Evolutionary conservation across 2,113 vertebrate genomes (phyloP).

Genomic region (Poeciliopsis turrubarensis): DNA sequence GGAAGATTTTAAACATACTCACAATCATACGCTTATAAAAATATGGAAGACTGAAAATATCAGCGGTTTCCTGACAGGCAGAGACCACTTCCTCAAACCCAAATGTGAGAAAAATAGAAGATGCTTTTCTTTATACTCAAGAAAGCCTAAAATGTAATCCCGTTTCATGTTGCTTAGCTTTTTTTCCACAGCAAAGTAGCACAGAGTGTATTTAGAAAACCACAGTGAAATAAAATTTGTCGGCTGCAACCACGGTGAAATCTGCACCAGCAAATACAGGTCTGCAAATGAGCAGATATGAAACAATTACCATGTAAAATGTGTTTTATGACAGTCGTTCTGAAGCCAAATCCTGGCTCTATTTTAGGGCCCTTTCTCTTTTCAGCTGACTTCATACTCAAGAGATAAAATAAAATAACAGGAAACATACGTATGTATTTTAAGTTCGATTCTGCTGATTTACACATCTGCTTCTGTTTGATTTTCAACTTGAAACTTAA

Average conservation of each 20-base stretch:
- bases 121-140: slow-evolving; percentile 1
- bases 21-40: slow-evolving; percentile 1
- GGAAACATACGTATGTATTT: too few species aligned
- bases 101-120: background rate
- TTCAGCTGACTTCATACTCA: background rate
- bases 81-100: background rate
- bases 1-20: slow-evolving; percentile 1
- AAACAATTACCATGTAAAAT: background rate
- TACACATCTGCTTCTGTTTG: too few species aligned
- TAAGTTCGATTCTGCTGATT: background rate
- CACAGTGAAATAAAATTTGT: background rate
- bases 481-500: too few species aligned
- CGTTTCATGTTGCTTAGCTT: slow-evolving; percentile 5
- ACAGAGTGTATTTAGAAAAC: background rate
- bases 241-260: background rate
- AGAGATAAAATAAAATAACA: background rate
- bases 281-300: background rate
- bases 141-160: slow-evolving; percentile 14
- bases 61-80: background rate
- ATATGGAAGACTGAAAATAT: background rate
- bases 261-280: background rate
- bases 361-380: background rate
- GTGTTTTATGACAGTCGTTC: too few species aligned
- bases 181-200: background rate
- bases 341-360: background rate